A percentile compares a stretch with the other conserved stretches of the same genome.
Evolutionary conservation across 2,113 vertebrate species (phyloP).

Genomic region (Ovis canadensis): DNA sequence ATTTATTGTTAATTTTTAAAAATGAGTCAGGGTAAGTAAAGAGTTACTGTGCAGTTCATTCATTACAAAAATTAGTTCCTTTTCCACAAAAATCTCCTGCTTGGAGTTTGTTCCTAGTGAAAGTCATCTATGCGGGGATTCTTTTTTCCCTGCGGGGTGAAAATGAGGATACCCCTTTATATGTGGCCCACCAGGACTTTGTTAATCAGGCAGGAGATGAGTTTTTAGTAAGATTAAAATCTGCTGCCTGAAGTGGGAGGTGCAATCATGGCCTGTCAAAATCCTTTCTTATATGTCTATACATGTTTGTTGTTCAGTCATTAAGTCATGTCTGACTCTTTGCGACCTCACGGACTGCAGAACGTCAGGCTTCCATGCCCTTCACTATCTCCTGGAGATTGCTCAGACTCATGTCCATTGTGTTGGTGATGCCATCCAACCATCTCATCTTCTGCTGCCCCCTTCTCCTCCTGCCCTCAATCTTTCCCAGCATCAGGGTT

Average conservation of each 20-base stretch:
- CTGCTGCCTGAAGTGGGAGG: neutral
- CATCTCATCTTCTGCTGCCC: neutral
- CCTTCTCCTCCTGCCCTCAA: neutral
- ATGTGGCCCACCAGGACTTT: neutral
- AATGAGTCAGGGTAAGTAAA: neutral
- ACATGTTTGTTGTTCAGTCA: neutral
- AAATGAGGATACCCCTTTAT: neutral
- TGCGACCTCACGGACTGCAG: neutral
- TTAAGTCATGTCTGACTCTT: neutral
- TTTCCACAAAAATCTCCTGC: neutral
- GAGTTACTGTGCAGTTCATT: neutral
- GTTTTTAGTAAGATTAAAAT: neutral
- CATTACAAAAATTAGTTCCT: neutral
- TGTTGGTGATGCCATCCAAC: neutral
- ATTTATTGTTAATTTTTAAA: neutral
- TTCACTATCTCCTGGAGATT: neutral
- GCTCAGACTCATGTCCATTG: neutral
- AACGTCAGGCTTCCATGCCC: neutral
- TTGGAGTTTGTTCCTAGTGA: neutral
- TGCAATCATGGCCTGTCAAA: neutral
- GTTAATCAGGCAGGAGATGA: neutral
- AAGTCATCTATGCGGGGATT: neutral
- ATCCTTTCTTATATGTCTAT: neutral
- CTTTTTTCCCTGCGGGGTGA: neutral
- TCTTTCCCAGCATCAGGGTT: neutral